Base-by-base conservation (phyloP, 1,140 invertebrate genomes). In the Lycorma delicatula region DNA sequence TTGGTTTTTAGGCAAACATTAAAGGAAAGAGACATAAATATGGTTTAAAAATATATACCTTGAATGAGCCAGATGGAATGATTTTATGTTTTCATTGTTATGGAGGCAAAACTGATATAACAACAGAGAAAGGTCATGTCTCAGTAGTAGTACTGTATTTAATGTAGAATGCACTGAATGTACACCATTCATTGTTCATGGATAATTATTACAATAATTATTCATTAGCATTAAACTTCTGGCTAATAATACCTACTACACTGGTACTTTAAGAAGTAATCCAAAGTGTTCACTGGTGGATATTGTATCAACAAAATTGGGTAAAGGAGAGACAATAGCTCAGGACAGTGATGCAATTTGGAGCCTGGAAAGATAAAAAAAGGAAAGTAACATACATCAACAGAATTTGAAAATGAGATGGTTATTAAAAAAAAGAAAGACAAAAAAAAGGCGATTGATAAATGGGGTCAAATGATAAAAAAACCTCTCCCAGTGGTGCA, bases 381-480 rank as follows among this genome's bases (percentile, higher is more conserved):
- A 23, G 23, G n/a, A 26, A 49, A 29, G 34, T 41, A n/a, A 36
- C 52, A 52, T 49, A 38, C 52, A 4, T 50, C 50, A 31, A 51
- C 49, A 27, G 13, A 16, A n/a, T 51, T 26, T 51, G 48, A 23
- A 25, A 58, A 58, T 25, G 31, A 34, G 27, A 12, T 51, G 34
- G 31, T n/a, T n/a, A n/a, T n/a, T n/a, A n/a, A n/a, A n/a, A n/a
- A n/a, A n/a, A n/a, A n/a, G n/a, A n/a, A n/a, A n/a, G n/a, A n/a
- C n/a, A n/a, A n/a, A n/a, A n/a, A 27, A 36, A 50, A 62, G 23
- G 34, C 52, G 7, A 29, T 2, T 38, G 68, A 67, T 46, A 54
- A 53, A 58, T 55, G 47, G 52, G 60, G 63, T 12, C 7, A 11
- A 16, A 34, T 13, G 27, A 50, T 2, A 52, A 25, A 23, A 23